Percentiles rank a stretch among this genome's conserved stretches.
Evolutionary conservation across 2,797 vertebrate species (phyloP).

Genomic region (Philypnodon macrostomus): DNA sequence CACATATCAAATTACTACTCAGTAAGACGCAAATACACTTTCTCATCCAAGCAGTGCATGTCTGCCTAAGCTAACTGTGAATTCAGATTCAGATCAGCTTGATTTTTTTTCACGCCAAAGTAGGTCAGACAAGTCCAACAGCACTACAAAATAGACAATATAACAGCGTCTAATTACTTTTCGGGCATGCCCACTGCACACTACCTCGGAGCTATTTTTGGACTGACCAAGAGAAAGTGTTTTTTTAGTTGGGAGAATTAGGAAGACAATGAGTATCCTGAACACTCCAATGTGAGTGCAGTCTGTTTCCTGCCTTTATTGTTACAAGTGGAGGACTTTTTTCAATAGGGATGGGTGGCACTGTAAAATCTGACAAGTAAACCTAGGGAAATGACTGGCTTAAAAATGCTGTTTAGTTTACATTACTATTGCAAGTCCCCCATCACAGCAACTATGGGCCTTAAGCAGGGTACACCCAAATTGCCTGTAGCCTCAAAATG

Average conservation of each 20-base stretch:
- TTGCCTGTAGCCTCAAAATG: no score
- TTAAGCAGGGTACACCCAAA: no score
- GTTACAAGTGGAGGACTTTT: constrained; percentile 65
- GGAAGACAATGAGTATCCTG: constrained; percentile 56
- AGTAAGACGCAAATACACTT: background rate
- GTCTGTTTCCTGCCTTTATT: constrained; percentile 73
- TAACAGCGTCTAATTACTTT: constrained; percentile 39
- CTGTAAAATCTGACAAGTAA: no score
- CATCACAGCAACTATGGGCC: no score
- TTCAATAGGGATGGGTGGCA: constrained; percentile 42
- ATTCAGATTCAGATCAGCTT: constrained; percentile 17
- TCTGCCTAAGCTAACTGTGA: background rate
- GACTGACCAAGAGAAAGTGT: constrained; percentile 29
- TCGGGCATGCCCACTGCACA: constrained; percentile 20
- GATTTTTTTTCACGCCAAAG: constrained; percentile 31
- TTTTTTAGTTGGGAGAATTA: constrained; percentile 62
- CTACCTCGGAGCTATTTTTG: constrained; percentile 47
- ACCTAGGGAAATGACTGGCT: no score
- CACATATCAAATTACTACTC: background rate
- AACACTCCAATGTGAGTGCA: constrained; percentile 50
- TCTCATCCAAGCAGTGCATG: background rate
- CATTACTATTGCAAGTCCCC: no score
- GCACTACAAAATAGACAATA: constrained; percentile 4
- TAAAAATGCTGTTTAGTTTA: no score
- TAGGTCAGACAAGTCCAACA: constrained; percentile 40